phyloP scores from a whole-genome alignment of 2,888 invertebrate species.

The Ophion slaviceki region DNA sequence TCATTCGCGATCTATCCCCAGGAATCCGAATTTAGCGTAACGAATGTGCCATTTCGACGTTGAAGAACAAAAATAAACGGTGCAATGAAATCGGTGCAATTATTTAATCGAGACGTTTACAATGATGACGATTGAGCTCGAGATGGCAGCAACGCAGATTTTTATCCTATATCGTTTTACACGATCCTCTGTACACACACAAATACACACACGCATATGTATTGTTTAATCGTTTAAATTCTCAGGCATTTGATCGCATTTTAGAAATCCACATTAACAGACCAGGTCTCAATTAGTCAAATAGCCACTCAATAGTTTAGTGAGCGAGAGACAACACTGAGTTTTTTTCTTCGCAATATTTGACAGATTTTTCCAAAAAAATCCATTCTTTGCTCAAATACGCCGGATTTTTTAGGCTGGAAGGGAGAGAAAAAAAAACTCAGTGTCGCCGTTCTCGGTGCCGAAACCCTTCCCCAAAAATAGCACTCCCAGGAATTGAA shows the following conservation, averaged over 20 bases:
- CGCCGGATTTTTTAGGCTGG: background rate
- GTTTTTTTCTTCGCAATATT: constrained; percentile 5
- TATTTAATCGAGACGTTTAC: background rate
- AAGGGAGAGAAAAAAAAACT: constrained; percentile 30
- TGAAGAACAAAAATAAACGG: background rate
- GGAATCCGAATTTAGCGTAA: background rate
- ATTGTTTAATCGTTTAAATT: constrained; percentile 29
- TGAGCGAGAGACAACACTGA: constrained; percentile 45
- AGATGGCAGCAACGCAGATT: constrained; percentile 43
- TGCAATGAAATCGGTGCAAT: background rate
- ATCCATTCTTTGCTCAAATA: background rate
- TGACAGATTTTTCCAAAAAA: background rate
- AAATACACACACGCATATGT: background rate
- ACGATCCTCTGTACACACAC: constrained; percentile 15
- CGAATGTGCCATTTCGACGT: background rate
- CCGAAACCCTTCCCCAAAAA: constrained; percentile 55
- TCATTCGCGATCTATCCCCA: constrained; percentile 42
- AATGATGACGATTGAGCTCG: background rate
- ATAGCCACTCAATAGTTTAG: constrained; percentile 65
- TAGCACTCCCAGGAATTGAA: constrained; percentile 56
- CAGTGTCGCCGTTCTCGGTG: constrained; percentile 58
- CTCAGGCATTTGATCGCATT: constrained; percentile 56
- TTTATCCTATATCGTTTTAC: constrained; percentile 23
- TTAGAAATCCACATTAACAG: constrained; percentile 50
- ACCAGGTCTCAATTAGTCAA: constrained; percentile 58